Evolutionary conservation across 2,797 vertebrate species (phyloP).

Genomic region (Clamator glandarius): DNA sequence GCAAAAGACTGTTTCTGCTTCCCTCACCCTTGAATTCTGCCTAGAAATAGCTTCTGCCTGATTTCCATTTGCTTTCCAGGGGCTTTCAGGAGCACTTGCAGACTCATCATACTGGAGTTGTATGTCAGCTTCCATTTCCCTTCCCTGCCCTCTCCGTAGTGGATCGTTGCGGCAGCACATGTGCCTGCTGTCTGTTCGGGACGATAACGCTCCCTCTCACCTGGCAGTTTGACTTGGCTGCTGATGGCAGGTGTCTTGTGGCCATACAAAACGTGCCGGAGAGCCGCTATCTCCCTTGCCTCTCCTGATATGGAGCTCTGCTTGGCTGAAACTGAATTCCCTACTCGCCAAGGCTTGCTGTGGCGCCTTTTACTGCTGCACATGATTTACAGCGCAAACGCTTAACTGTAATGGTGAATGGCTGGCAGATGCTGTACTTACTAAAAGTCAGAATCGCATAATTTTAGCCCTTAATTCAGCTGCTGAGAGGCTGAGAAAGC

Average conservation of each 20-base stretch:
- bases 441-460: not conserved
- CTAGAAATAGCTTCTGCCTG: conserved; percentile 32
- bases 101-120: not conserved
- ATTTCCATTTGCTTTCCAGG: not conserved
- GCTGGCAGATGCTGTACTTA: not conserved
- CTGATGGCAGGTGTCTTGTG: not conserved
- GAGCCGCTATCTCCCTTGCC: not conserved
- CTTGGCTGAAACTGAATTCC: not conserved
- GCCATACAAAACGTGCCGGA: not conserved
- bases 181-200: not conserved
- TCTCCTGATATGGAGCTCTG: not conserved
- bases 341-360: not conserved
- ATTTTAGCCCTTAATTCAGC: not conserved
- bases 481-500: not conserved
- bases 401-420: not conserved
- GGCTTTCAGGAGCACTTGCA: conserved; percentile 8
- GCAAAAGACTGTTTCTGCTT: conserved; percentile 28
- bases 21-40: not conserved
- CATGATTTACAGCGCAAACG: not conserved
- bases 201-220: not conserved
- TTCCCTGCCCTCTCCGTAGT: not conserved
- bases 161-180: not conserved
- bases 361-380: not conserved
- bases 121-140: conserved; percentile 41
- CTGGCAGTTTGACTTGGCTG: not conserved